phyloP scores from a whole-genome alignment of 2,797 vertebrate species.

The Clarias pachynema region DNA sequence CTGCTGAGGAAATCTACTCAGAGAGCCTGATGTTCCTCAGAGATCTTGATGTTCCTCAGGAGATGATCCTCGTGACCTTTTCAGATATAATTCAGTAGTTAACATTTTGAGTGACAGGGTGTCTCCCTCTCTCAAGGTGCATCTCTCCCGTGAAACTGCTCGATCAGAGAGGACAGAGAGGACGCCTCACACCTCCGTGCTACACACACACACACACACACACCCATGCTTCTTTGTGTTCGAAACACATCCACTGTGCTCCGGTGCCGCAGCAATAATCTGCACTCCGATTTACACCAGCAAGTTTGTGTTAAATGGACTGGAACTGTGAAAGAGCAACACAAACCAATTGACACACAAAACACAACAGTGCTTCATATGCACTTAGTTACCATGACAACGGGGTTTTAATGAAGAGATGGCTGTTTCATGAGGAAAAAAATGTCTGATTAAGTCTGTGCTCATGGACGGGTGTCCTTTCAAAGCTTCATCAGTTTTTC shows the following conservation, averaged over 20 bases:
- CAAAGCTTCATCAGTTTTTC: neutral
- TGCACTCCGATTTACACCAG: neutral
- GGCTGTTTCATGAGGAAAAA: neutral
- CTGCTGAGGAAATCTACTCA: neutral
- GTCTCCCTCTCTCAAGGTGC: neutral
- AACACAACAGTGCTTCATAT: neutral
- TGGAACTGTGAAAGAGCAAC: neutral
- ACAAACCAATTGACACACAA: neutral
- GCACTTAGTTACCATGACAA: slow-evolving; percentile 24
- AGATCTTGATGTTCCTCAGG: neutral
- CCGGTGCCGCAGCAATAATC: neutral
- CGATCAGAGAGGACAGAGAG: neutral
- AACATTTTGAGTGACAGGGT: neutral
- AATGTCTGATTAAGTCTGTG: neutral
- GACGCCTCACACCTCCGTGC: neutral
- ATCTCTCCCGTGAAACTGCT: neutral
- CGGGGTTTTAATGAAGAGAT: neutral
- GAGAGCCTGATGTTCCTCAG: neutral
- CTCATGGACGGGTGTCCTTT: neutral
- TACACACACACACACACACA: neutral
- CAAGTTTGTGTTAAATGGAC: neutral
- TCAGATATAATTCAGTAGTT: neutral
- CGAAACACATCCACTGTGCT: neutral
- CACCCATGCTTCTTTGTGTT: neutral
- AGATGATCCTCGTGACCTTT: neutral